phyloP scores from a whole-genome alignment of 2,113 vertebrate genomes.

The Xiphorhynchus elegans region DNA sequence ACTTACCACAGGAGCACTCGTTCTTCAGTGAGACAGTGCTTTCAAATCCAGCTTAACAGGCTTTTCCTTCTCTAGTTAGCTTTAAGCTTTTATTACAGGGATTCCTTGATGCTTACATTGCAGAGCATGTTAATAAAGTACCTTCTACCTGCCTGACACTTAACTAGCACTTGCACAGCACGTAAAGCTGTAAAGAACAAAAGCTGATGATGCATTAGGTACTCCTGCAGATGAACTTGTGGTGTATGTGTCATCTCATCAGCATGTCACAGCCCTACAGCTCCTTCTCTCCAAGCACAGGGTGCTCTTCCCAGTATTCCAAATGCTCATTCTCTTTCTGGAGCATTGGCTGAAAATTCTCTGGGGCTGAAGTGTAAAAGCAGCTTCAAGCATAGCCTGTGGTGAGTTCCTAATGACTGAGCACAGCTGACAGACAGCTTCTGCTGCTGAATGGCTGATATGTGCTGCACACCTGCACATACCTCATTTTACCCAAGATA shows the following conservation, averaged over 20 bases:
- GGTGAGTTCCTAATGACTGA: neutral
- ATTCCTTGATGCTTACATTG: neutral
- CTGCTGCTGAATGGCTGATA: neutral
- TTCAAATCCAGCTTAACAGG: conserved; percentile 39
- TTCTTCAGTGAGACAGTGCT: neutral
- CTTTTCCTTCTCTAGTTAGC: conserved; percentile 23
- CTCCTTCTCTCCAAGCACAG: neutral
- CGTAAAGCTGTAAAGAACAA: neutral
- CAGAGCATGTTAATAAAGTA: conserved; percentile 6
- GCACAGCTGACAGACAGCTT: neutral
- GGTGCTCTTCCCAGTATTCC: neutral
- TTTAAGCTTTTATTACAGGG: conserved; percentile 40
- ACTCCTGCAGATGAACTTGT: neutral
- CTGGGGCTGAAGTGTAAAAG: neutral
- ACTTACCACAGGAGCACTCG: neutral
- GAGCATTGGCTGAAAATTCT: neutral
- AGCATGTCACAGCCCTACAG: neutral
- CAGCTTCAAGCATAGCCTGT: neutral
- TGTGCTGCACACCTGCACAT: neutral
- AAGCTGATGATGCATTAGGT: neutral
- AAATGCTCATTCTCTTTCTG: neutral
- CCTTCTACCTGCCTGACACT: neutral
- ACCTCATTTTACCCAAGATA: neutral
- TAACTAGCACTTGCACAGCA: neutral
- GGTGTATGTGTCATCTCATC: neutral